Evolutionary conservation across 30 jellyfish, hydroid and myxozoan genomes (phyloP), one percentile per base, ranked within the genome.

Genomic region (Chironex yamaguchii): DNA sequence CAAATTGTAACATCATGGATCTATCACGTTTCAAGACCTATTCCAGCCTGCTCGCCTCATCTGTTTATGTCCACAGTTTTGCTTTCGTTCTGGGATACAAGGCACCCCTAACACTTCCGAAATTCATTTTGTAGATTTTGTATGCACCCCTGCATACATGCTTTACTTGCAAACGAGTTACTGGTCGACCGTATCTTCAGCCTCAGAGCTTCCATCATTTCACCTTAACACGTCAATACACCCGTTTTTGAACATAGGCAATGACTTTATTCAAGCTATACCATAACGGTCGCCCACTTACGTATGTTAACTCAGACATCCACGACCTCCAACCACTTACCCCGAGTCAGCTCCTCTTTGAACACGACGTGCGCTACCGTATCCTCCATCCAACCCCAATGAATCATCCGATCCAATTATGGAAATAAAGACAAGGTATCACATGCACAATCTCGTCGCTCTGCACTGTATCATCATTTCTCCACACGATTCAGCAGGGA

Each of bases 241-340:
- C n/a, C 62, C n/a, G 14, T 42, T 42, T 42, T 42, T 9, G 62
- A 42, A 9, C 62, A 42, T 42, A 9, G 62, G 62, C 62, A 42
- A 9, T 42, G 62, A 42, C n/a, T 42, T 42, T n/a, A 42, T n/a
- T n/a, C n/a, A n/a, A n/a, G n/a, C n/a, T n/a, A n/a, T n/a, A n/a
- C n/a, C n/a, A n/a, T n/a, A 74, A 48, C 73, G 74, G 52, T 50
- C 87, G 76, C 35, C 87, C 76, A 12, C 87, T 36, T 21, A 1
- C 87, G 73, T 2, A 2, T 34, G 52, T 71, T 36, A 71, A 36
- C 14, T 71, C 85, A 3, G 85, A 71, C 49, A 35, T 29, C 1
- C 31, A 71, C 23, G 85, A 71, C 30, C 76, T 71, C 26, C 85
- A 35, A 71, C 85, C 85, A 14, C 73, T 71, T 1, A 71, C 77